Base-by-base conservation (phyloP, 1,140 invertebrate genomes). In the Rhysida immarginata region DNA sequence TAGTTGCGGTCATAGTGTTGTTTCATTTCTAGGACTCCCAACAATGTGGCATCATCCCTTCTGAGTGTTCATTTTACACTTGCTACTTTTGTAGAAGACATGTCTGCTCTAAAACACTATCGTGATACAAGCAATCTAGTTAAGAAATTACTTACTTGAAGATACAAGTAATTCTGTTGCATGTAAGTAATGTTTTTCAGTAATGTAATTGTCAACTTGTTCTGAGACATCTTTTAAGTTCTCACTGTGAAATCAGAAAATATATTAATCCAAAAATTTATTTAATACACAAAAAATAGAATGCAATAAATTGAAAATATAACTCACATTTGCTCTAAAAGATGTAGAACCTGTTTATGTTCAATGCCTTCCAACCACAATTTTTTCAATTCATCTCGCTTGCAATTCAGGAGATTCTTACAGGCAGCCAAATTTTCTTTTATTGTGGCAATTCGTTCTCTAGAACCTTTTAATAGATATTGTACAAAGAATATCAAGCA, bases 291-390 rank as follows among this genome's bases (percentile, higher is more conserved):
- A n/a, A n/a, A n/a, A n/a, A n/a, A n/a, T n/a, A n/a, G n/a, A n/a
- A n/a, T n/a, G n/a, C n/a, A n/a, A n/a, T n/a, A n/a, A n/a, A n/a
- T n/a, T 50, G 45, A 42, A 48, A 52, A 52, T 43, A 55, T 44
- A 42, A 52, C 77, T 77, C 74, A 90, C 85, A 95, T 88, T 73
- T 94, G 85, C 62, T 89, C 85, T 26, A 95, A 71, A 67, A 95
- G 79, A 58, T 85, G 76, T 20, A 95, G 69, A 58, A 90, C 84
- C 68, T 93, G 83, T 66, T 92, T 90, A 63, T 96, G 90, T 67
- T 96, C 87, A 18, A 95, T 78, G 2, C 88, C 87, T 71, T 96
- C 91, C 1, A 86, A 74, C 87, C 91, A 96, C 51, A 96, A 74
- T 63, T 92, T 85, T 61, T 90, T 82, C 43, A 99, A 73, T 69